Evolutionary conservation across 2,888 invertebrate genomes (phyloP).

Genomic region (Micropterix aruncella): DNA sequence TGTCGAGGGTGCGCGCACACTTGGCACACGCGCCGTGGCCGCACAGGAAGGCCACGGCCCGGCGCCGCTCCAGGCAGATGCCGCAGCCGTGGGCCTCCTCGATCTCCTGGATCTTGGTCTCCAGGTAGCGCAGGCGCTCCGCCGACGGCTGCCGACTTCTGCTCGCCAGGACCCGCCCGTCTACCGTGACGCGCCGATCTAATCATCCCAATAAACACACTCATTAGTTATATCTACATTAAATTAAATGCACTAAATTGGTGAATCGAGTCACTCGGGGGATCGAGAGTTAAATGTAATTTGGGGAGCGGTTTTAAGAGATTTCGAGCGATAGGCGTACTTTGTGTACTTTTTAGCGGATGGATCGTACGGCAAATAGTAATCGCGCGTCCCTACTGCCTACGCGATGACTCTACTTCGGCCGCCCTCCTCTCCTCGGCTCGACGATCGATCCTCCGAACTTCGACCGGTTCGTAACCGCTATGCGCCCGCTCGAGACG

Average conservation of each 20-base stretch:
- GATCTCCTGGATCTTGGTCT: slow-evolving; percentile 70
- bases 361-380: too few relatives aligned
- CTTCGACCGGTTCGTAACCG: too few relatives aligned
- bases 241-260: slow-evolving; percentile 1
- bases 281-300: too few relatives aligned
- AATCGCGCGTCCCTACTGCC: too few relatives aligned
- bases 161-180: slow-evolving; percentile 21
- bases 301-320: too few relatives aligned
- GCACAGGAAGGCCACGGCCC: slow-evolving; percentile 77
- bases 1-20: slow-evolving; percentile 67
- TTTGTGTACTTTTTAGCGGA: too few relatives aligned
- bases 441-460: too few relatives aligned
- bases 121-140: slow-evolving; percentile 49
- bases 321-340: too few relatives aligned
- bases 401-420: too few relatives aligned
- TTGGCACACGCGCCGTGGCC: slow-evolving; percentile 75
- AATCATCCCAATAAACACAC: not conserved
- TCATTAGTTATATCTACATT: not conserved
- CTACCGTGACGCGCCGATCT: slow-evolving; percentile 15
- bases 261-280: too few relatives aligned
- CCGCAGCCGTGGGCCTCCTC: slow-evolving; percentile 77
- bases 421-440: too few relatives aligned
- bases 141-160: slow-evolving; percentile 43
- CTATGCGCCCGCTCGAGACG: too few relatives aligned
- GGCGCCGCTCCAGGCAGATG: slow-evolving; percentile 75